Evolutionary conservation across 2,797 vertebrate species (phyloP), one percentile per base, ranked within the genome.

Genomic region (Gephyroberyx darwinii): DNA sequence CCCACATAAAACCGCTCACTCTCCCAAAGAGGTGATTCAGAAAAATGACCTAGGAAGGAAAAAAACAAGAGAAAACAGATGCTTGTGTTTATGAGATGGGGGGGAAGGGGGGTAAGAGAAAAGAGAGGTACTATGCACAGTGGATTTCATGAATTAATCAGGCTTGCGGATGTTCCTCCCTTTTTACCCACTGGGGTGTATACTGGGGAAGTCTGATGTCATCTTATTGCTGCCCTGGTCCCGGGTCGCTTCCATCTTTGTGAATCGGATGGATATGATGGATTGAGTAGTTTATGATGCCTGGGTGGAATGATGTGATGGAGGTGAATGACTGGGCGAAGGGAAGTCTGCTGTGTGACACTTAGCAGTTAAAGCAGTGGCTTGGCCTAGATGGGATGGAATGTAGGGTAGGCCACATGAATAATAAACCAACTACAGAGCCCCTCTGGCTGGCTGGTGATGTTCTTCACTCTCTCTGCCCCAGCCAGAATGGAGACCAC

Each of bases 111-210:
- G 5, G 69, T 65, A 51, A 57, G 54, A 73, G 74, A 78, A 70
- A 80, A 76, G 54, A 77, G 80, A 84, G 70, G 84, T 66, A 74
- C 69, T 48, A 67, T 54, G 7, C 76, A 83, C 67, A 35, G 57
- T 48, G 62, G 53, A 79, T 82, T 85, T 92, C 90, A 93, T 93
- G 82, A 93, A 94, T 93, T 88, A 94, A 90, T 90, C 75, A 94
- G 78, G 73, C 80, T 71, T 71, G 81, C 52, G 68, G 90, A 90
- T 89, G 84, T 87, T 86, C 83, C 81, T 74, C 71, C 81, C 88
- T 89, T 81, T 89, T 85, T 86, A 82, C 78, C 75, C 89, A 85
- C 77, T 81, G 58, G 88, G 82, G 73, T 85, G 81, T 75, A 61
- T 72, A 58, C 54, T 43, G 6, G 60, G 67, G 55, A 68, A 65